A percentile compares a stretch with the other conserved stretches of the same genome.
Conservation (phyloP, 2,113 vertebrate genomes). For the Ochotona princeps region DNA sequence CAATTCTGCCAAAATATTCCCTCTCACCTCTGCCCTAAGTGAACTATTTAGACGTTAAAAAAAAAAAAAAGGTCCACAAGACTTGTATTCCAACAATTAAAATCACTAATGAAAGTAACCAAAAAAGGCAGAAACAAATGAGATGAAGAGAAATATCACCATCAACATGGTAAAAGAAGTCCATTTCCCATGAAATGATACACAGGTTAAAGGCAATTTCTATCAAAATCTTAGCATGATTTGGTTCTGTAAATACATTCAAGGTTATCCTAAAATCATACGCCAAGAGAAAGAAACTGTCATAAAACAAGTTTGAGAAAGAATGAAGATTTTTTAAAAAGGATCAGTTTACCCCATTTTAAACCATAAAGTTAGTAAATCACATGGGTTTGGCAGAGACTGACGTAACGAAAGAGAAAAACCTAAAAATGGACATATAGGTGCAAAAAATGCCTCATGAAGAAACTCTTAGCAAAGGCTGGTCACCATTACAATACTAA, state of each 20-base stretch:
- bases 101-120: not conserved
- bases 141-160: not conserved
- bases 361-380: not conserved
- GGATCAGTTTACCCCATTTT: not conserved
- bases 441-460: not conserved
- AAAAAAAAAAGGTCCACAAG: not conserved
- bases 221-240: not conserved
- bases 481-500: not conserved
- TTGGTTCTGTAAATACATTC: not conserved
- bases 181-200: not conserved
- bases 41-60: not conserved
- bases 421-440: not conserved
- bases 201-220: not conserved
- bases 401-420: not conserved
- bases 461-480: not conserved
- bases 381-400: not conserved
- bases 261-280: constrained; percentile 31
- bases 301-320: not conserved
- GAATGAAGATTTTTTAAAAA: not conserved
- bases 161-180: not conserved
- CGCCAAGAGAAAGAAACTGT: not conserved
- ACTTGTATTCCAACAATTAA: not conserved
- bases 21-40: not conserved
- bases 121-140: not conserved
- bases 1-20: not conserved